Evolutionary conservation across 2,797 vertebrate genomes (phyloP).

Genomic region (Gobio occitaniae): DNA sequence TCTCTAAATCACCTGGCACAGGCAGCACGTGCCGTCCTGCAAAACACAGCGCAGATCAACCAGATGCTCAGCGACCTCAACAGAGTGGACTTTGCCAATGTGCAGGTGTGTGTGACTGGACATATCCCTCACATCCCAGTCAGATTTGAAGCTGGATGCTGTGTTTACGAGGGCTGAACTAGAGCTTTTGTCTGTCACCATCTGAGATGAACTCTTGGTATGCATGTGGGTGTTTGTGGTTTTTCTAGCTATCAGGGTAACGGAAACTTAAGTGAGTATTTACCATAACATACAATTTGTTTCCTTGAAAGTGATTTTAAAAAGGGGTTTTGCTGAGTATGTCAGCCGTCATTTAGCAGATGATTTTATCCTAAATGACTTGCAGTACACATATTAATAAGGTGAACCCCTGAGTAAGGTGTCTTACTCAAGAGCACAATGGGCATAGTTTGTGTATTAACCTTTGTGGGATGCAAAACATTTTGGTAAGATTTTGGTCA

Average conservation of each 20-base stretch:
- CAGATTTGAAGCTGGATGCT: background rate
- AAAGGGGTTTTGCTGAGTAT: background rate
- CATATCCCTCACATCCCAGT: background rate
- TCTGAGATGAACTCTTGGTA: background rate
- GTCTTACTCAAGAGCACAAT: background rate
- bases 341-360: background rate
- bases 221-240: constrained; percentile 8
- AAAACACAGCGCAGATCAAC: constrained; percentile 95
- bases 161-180: background rate
- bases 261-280: background rate
- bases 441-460: background rate
- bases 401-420: background rate
- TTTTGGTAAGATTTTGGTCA: background rate
- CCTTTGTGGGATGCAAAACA: background rate
- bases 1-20: constrained; percentile 94
- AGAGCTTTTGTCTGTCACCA: background rate
- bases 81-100: constrained; percentile 93
- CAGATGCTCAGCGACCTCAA: constrained; percentile 98
- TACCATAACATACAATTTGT: background rate
- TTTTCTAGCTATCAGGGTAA: background rate
- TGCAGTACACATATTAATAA: background rate
- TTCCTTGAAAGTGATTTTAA: background rate
- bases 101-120: constrained; percentile 81
- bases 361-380: background rate
- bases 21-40: constrained; percentile 91